Conservation (phyloP, 2,888 invertebrate genomes). For the Apoda limacodes region DNA sequence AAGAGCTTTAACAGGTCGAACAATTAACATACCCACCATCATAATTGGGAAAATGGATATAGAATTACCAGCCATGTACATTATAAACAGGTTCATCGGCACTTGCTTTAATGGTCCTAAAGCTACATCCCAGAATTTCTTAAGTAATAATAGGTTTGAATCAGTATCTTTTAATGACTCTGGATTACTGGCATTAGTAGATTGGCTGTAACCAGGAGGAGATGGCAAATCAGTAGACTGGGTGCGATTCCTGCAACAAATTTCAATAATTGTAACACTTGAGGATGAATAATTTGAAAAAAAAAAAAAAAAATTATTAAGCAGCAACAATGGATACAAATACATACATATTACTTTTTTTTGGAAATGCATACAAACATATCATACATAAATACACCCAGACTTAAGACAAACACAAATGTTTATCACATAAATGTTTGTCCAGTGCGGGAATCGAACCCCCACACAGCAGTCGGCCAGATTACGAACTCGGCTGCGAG, state of each 20-base stretch:
- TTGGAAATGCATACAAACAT: no score
- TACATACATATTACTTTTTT: no score
- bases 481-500: no score
- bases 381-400: no score
- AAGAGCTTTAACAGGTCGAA: slow-evolving; percentile 95
- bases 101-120: slow-evolving; percentile 95
- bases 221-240: slow-evolving; percentile 72
- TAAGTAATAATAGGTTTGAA: slow-evolving; percentile 86
- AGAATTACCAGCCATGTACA: slow-evolving; percentile 99
- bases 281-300: not conserved
- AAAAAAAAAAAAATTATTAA: no score
- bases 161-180: slow-evolving; percentile 87
- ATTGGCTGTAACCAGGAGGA: slow-evolving; percentile 88
- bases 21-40: slow-evolving; percentile 99
- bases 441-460: no score
- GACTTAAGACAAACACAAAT: no score
- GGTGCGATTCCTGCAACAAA: slow-evolving; percentile 34
- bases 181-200: slow-evolving; percentile 76
- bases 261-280: no score
- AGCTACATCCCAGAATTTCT: slow-evolving; percentile 97
- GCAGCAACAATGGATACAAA: no score
- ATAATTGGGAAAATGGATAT: slow-evolving; percentile 99
- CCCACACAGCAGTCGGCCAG: no score
- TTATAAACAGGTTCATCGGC: slow-evolving; percentile 99
- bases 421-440: no score